phyloP scores from a whole-genome alignment of 2,888 invertebrate genomes.

The Tenthredo notha region DNA sequence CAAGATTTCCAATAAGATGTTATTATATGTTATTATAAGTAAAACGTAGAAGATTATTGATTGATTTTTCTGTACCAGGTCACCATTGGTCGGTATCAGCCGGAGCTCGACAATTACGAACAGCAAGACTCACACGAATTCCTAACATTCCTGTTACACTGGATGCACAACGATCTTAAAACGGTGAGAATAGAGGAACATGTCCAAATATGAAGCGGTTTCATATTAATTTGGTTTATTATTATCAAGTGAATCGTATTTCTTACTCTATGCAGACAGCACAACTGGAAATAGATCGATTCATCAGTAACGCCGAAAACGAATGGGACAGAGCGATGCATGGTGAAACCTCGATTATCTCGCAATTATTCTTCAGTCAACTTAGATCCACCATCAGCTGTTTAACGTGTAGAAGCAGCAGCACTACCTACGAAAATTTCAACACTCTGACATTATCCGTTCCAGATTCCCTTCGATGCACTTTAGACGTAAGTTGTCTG shows the following conservation, averaged over 20 bases:
- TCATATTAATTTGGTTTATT: constrained; percentile 1
- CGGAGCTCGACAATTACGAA: constrained; percentile 87
- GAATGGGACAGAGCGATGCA: constrained; percentile 75
- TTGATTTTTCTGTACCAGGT: constrained; percentile 77
- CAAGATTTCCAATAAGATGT: background rate
- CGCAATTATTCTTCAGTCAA: constrained; percentile 91
- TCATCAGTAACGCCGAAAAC: constrained; percentile 71
- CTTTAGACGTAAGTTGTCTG: constrained; percentile 80
- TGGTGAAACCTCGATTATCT: constrained; percentile 73
- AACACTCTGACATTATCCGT: constrained; percentile 91
- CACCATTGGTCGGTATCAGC: constrained; percentile 88
- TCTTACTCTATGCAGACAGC: constrained; percentile 62
- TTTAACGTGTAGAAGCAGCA: constrained; percentile 86
- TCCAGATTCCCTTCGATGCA: constrained; percentile 84
- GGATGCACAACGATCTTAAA: constrained; percentile 92
- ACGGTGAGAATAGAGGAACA: constrained; percentile 76
- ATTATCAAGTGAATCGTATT: constrained; percentile 25
- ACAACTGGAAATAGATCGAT: constrained; percentile 62
- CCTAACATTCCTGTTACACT: constrained; percentile 92
- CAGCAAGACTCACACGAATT: constrained; percentile 97
- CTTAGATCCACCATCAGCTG: constrained; percentile 91
- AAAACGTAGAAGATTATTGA: constrained; percentile 30
- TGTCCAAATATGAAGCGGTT: constrained; percentile 50
- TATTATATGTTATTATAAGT: background rate
- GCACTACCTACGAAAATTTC: constrained; percentile 93